These are phyloP conservation scores for Daboia siamensis DNA, from an alignment of 2,113 vertebrate genomes.

Conservation along the genomic window DNA sequence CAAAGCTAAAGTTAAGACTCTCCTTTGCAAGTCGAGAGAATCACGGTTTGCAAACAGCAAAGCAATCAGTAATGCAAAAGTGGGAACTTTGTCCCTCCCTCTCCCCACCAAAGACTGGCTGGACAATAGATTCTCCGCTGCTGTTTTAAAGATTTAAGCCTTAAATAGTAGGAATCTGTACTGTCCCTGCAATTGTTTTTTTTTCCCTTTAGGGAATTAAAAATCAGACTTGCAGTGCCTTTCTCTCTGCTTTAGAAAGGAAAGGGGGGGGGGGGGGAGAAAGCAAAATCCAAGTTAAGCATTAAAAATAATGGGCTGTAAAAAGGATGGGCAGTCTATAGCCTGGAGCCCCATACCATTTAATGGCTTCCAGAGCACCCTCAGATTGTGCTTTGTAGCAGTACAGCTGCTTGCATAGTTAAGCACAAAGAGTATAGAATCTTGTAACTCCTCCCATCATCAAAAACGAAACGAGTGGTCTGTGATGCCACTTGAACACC, in stretches of 20 bases:
- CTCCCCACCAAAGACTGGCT: background rate
- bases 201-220: background rate
- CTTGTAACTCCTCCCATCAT: background rate
- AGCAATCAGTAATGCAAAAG: background rate
- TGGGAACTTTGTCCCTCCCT: background rate
- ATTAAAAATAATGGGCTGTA: background rate
- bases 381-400: background rate
- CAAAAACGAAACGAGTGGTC: background rate
- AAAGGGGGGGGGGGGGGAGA: background rate
- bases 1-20: background rate
- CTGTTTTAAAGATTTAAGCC: background rate
- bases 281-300: background rate
- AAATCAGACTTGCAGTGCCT: background rate
- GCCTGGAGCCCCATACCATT: background rate
- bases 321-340: background rate
- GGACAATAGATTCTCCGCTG: background rate
- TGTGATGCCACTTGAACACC: background rate
- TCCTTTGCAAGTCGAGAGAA: background rate
- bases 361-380: background rate
- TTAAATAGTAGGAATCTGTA: background rate
- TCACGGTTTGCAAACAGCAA: background rate
- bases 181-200: background rate
- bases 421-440: background rate
- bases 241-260: background rate
- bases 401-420: background rate